Evolutionary conservation across 2,888 invertebrate species (phyloP).

Genomic region (Macrophya alboannulata): DNA sequence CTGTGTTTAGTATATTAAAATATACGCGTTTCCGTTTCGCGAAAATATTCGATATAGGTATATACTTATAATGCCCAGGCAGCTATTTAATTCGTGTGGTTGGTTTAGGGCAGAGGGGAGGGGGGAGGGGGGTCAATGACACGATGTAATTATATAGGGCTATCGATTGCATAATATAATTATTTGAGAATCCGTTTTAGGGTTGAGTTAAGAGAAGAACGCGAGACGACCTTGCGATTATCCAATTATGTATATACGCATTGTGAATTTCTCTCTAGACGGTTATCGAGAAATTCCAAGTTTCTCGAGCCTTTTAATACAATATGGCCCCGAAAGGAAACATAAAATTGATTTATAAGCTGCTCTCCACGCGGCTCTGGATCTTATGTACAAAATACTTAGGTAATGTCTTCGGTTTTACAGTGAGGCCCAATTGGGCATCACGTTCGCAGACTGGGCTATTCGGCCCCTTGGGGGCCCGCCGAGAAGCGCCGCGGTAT

Average conservation of each 20-base stretch:
- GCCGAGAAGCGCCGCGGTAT: slow-evolving; percentile 45
- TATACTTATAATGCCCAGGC: too few relatives aligned
- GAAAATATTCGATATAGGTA: too few relatives aligned
- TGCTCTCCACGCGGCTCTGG: slow-evolving; percentile 20
- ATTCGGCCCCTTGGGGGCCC: slow-evolving; percentile 27
- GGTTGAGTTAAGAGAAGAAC: background rate
- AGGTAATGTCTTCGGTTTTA: slow-evolving; percentile 49
- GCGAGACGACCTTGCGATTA: slow-evolving; percentile 11
- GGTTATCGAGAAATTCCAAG: slow-evolving; percentile 30
- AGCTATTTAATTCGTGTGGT: too few relatives aligned
- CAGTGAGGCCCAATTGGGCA: slow-evolving; percentile 43
- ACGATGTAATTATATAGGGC: background rate
- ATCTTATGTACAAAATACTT: slow-evolving; percentile 46
- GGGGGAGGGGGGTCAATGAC: background rate
- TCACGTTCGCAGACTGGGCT: slow-evolving; percentile 36
- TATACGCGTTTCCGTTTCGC: background rate
- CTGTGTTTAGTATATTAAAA: background rate
- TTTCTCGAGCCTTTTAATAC: slow-evolving; percentile 29
- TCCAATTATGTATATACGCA: background rate
- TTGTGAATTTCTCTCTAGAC: slow-evolving; percentile 10
- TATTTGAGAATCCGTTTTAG: background rate
- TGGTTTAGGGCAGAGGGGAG: too few relatives aligned
- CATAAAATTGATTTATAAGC: slow-evolving; percentile 58
- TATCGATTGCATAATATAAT: background rate
- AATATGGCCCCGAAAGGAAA: slow-evolving; percentile 49